These are phyloP conservation scores for Drosophila kambysellisi DNA, from an alignment of 2,888 invertebrate species.

Conservation along the genomic window DNA sequence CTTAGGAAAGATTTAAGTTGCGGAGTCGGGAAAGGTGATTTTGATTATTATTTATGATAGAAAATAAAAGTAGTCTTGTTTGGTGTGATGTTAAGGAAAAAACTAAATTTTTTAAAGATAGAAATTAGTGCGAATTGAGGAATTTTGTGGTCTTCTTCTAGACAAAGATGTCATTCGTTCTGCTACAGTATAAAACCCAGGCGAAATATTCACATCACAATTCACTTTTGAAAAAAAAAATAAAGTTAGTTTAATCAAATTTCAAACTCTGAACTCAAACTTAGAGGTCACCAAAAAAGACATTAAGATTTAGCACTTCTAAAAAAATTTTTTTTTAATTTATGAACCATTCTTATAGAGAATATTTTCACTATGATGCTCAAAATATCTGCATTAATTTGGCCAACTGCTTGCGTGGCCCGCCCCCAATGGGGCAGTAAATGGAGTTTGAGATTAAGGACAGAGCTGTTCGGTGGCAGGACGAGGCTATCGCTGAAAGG, in stretches of 20 bases:
- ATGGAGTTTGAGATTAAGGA: constrained; percentile 11
- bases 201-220: background rate
- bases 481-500: constrained; percentile 64
- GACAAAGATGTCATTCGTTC: background rate
- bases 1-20: background rate
- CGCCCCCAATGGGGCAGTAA: constrained; percentile 14
- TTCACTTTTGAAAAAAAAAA: background rate
- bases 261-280: background rate
- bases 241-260: background rate
- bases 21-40: fast-evolving
- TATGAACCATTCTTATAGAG: background rate
- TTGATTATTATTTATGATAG: background rate
- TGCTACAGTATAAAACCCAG: background rate
- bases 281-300: background rate
- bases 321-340: background rate
- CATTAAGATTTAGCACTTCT: background rate
- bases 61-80: background rate
- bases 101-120: background rate
- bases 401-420: constrained; percentile 20
- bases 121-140: background rate
- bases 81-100: background rate
- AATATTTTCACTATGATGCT: constrained; percentile 7
- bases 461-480: constrained; percentile 11
- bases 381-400: constrained; percentile 8
- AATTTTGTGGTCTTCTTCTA: background rate